These are phyloP conservation scores for Nycticebus coucang DNA, from an alignment of 2,113 vertebrate genomes.

Conservation along the genomic window DNA sequence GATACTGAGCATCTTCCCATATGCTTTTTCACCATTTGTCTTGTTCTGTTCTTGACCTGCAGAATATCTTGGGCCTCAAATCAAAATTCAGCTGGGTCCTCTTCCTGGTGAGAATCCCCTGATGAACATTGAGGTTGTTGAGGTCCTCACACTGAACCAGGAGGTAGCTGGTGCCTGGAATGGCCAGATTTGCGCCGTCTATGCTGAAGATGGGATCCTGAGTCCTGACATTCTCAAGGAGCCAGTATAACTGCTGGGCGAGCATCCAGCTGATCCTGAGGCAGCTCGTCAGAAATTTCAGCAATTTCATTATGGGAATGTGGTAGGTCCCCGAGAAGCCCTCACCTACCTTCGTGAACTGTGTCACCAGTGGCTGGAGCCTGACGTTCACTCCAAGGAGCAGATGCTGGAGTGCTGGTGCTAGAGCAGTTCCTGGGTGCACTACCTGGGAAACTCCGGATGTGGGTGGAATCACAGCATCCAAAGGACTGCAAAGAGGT, in stretches of 20 bases:
- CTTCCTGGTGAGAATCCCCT: constrained; percentile 22
- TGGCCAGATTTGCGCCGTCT: constrained; percentile 67
- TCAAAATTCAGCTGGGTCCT: background rate
- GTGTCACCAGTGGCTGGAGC: constrained; percentile 69
- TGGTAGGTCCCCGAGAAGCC: background rate
- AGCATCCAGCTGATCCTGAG: background rate
- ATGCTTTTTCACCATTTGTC: background rate
- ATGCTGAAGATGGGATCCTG: constrained; percentile 11
- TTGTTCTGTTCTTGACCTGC: too few species aligned
- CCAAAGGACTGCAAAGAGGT: constrained; percentile 60
- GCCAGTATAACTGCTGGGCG: background rate
- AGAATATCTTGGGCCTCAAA: constrained; percentile 22
- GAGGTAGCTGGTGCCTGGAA: constrained; percentile 66
- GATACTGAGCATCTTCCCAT: background rate
- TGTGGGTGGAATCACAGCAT: constrained; percentile 63
- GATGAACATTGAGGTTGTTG: constrained; percentile 63
- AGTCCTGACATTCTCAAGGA: background rate
- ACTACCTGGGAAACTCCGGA: constrained; percentile 43
- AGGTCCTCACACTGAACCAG: constrained; percentile 74
- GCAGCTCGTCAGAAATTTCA: constrained; percentile 57
- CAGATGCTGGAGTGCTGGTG: constrained; percentile 76
- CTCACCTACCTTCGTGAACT: constrained; percentile 52
- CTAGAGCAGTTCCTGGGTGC: constrained; percentile 69
- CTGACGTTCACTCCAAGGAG: constrained; percentile 54
- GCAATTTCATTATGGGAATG: constrained; percentile 52